A percentile compares a stretch with the other conserved stretches of the same genome.
Evolutionary conservation across 2,888 invertebrate species (phyloP).

Genomic region (Morpho deidamia): DNA sequence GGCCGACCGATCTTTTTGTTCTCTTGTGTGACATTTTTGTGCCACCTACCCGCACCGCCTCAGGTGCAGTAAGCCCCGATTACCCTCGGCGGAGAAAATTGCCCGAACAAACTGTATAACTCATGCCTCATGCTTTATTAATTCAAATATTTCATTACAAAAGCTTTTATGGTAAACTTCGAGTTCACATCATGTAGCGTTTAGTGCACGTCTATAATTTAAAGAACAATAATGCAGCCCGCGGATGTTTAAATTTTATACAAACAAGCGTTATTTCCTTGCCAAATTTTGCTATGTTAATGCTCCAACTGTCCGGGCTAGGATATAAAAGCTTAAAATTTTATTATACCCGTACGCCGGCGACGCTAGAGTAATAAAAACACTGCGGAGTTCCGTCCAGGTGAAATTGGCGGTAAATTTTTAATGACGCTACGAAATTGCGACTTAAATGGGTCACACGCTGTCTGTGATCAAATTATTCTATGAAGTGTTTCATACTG

Average conservation of each 20-base stretch:
- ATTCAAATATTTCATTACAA: too few species aligned
- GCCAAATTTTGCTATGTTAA: constrained; percentile 13
- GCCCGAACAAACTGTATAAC: too few species aligned
- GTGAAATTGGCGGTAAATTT: constrained; percentile 29
- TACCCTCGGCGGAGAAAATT: too few species aligned
- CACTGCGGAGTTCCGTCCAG: constrained; percentile 19
- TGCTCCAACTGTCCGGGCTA: constrained; percentile 20
- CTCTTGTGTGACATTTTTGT: too few species aligned
- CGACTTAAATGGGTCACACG: constrained; percentile 11
- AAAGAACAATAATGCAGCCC: too few species aligned
- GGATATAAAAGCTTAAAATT: constrained; percentile 26
- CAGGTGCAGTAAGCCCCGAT: too few species aligned
- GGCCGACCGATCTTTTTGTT: too few species aligned
- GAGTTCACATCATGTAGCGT: too few species aligned
- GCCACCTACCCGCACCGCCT: too few species aligned
- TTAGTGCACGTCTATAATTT: too few species aligned
- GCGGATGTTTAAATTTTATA: constrained; percentile 1
- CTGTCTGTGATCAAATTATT: neutral
- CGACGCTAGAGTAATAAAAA: constrained; percentile 23
- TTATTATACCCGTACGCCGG: constrained; percentile 21
- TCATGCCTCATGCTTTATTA: too few species aligned
- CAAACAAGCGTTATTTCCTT: constrained; percentile 3
- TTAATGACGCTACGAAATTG: constrained; percentile 20
- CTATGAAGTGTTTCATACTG: neutral
- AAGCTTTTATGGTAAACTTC: too few species aligned